A percentile compares a stretch with the other conserved stretches of the same genome.
phyloP scores from a whole-genome alignment of 1,140 invertebrate species.

The Drosophila lacteicornis region DNA sequence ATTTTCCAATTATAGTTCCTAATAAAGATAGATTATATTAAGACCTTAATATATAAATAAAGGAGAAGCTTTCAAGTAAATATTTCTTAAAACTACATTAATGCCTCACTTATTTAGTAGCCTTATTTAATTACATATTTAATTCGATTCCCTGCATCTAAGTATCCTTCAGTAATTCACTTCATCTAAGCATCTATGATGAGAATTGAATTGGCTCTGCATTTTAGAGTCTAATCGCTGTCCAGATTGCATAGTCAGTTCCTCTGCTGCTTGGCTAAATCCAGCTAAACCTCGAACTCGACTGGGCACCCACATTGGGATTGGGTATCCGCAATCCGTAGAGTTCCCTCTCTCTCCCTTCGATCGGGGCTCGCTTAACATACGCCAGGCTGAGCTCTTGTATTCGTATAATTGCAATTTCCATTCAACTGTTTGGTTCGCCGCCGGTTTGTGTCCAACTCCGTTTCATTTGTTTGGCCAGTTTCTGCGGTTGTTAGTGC shows the following conservation, averaged over 20 bases:
- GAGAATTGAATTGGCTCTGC: constrained; percentile 1
- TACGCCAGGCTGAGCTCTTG: constrained; percentile 28
- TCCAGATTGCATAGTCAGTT: constrained; percentile 54
- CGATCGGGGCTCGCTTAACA: constrained; percentile 12
- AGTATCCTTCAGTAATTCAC: not conserved
- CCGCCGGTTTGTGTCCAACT: constrained; percentile 52
- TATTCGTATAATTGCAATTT: constrained; percentile 75
- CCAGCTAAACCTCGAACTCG: constrained; percentile 35
- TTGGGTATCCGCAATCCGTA: constrained; percentile 2
- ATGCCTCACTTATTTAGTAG: too few species aligned
- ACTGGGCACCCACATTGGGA: constrained; percentile 42
- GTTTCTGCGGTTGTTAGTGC: constrained; percentile 71
- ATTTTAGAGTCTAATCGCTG: constrained; percentile 40
- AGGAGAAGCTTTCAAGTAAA: too few species aligned
- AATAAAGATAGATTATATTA: too few species aligned
- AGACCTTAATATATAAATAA: too few species aligned
- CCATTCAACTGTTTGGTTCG: constrained; percentile 80
- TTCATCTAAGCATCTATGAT: not conserved
- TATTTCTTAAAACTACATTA: too few species aligned
- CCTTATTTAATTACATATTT: not conserved
- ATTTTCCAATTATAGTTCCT: too few species aligned
- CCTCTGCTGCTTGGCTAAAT: constrained; percentile 36
- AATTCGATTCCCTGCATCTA: too few species aligned
- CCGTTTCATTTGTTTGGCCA: constrained; percentile 64
- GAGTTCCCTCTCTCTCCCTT: constrained; percentile 5